Evolutionary conservation across 1,140 invertebrate genomes (phyloP).

Genomic region (Halictus rubicundus): DNA sequence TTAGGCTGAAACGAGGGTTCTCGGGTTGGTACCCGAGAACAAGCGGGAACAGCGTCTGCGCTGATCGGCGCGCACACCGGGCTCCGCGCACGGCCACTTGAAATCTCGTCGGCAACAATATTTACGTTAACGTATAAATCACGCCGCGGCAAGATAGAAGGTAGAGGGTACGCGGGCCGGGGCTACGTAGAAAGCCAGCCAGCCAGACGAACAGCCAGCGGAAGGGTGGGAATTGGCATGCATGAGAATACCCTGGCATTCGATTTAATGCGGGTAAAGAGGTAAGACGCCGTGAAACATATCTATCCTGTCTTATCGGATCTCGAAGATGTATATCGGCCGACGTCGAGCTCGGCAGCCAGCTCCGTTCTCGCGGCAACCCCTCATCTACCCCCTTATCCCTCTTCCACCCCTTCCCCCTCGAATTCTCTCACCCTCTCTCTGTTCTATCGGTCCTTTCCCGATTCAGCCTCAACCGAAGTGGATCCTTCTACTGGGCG

Average conservation of each 20-base stretch:
- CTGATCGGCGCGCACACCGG: slow-evolving; percentile 37
- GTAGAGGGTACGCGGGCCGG: background rate
- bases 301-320: slow-evolving; percentile 78
- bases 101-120: slow-evolving; percentile 68
- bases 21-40: slow-evolving; percentile 35
- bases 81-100: slow-evolving; percentile 47
- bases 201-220: slow-evolving; percentile 1
- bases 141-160: slow-evolving; percentile 42
- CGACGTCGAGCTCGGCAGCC: slow-evolving; percentile 57
- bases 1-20: background rate
- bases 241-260: slow-evolving; percentile 77
- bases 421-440: background rate
- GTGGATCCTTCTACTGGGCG: slow-evolving; percentile 25
- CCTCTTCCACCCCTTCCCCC: no score
- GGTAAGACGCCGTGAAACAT: slow-evolving; percentile 74
- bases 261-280: slow-evolving; percentile 78
- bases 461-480: slow-evolving; percentile 51
- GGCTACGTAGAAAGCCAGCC: slow-evolving; percentile 20
- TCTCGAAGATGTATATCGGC: slow-evolving; percentile 75
- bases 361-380: slow-evolving; percentile 28
- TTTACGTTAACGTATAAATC: slow-evolving; percentile 76
- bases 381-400: background rate
- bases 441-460: slow-evolving; percentile 28
- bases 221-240: slow-evolving; percentile 75
- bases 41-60: slow-evolving; percentile 53